Percentiles rank a stretch among this genome's conserved stretches.
These are phyloP conservation scores for Sabellastarte sp. DNA, from an alignment of 2,888 invertebrate species.

Conservation along the genomic window DNA sequence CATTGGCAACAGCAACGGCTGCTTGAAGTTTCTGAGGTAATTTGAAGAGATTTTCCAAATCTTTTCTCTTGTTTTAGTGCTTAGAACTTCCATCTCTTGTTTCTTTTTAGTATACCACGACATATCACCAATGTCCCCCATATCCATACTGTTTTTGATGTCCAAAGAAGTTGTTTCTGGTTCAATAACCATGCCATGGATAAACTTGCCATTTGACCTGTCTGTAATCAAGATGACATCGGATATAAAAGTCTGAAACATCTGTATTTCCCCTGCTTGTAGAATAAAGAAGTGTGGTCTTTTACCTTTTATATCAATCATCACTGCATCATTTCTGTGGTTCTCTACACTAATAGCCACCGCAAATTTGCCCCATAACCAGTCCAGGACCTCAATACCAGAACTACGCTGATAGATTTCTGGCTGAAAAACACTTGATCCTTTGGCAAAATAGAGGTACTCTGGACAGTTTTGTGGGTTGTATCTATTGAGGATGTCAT, in stretches of 20 bases:
- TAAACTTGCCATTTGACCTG: too few relatives aligned
- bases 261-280: background rate
- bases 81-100: too few relatives aligned
- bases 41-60: background rate
- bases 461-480: background rate
- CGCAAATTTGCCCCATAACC: background rate
- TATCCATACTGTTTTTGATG: too few relatives aligned
- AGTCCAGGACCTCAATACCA: too few relatives aligned
- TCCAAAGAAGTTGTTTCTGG: background rate
- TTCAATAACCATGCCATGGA: background rate
- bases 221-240: background rate
- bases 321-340: background rate
- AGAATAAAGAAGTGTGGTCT: background rate
- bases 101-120: background rate
- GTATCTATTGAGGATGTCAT: background rate
- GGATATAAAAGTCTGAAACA: background rate
- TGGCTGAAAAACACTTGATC: background rate
- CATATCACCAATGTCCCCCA: background rate
- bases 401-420: too few relatives aligned
- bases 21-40: background rate
- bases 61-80: background rate
- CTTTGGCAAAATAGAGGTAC: background rate
- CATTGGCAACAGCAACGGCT: background rate
- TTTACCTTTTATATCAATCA: background rate
- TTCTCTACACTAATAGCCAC: background rate